Percentiles rank a stretch among this genome's conserved stretches.
phyloP scores from a whole-genome alignment of 1,140 invertebrate genomes.

The Dendroctonus valens region DNA sequence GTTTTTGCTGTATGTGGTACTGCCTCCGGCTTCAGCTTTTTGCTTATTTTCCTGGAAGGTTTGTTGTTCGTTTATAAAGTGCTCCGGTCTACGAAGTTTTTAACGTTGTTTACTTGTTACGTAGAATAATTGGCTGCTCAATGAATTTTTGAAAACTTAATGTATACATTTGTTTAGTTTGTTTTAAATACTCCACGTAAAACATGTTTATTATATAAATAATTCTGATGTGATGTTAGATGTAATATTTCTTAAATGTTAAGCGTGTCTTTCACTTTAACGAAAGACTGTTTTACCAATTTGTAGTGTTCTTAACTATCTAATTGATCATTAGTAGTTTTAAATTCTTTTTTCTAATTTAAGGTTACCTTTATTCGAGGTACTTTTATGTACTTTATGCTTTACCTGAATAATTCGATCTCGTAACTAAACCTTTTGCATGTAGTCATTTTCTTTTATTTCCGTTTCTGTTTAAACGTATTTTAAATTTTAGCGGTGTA shows the following conservation, averaged over 20 bases:
- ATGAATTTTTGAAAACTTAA: conserved; percentile 10
- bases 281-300: conserved; percentile 22
- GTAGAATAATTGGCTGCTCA: conserved; percentile 7
- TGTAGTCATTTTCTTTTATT: background rate
- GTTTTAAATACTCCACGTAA: conserved; percentile 24
- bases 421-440: conserved; percentile 8
- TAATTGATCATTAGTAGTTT: conserved; percentile 16
- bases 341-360: conserved; percentile 3
- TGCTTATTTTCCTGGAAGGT: no score
- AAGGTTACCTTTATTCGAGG: background rate
- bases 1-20: no score
- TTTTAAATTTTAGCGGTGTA: no score
- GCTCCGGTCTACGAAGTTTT: background rate
- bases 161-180: background rate
- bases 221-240: conserved; percentile 33
- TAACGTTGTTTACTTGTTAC: background rate
- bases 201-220: conserved; percentile 22
- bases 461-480: no score
- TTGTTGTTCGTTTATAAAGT: background rate
- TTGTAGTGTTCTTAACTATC: conserved; percentile 16
- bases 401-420: conserved; percentile 23
- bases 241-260: conserved; percentile 24
- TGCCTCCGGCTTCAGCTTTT: no score
- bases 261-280: conserved; percentile 9
- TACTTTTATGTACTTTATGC: conserved; percentile 16